Evolutionary conservation across 2,797 vertebrate species (phyloP).

Genomic region (Helicolenus hilgendorfi): DNA sequence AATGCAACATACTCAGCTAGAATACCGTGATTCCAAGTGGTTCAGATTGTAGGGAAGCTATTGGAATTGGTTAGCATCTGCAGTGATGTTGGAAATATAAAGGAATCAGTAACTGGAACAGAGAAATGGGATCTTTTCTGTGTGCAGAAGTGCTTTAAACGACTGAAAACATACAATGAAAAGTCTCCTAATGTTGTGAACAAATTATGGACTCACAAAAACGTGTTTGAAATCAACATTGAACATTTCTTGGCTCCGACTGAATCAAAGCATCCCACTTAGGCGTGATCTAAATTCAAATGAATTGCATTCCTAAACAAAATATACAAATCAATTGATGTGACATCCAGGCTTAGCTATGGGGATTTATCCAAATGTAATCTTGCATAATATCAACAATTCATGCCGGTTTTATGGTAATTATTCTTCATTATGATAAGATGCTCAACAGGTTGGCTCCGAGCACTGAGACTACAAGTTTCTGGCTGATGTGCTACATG

Average conservation of each 20-base stretch:
- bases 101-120: background rate
- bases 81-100: background rate
- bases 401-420: slow-evolving; percentile 51
- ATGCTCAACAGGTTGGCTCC: slow-evolving; percentile 69
- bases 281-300: slow-evolving; percentile 34
- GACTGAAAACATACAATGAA: background rate
- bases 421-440: slow-evolving; percentile 56
- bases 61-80: background rate
- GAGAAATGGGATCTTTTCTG: background rate
- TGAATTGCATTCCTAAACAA: slow-evolving; percentile 30
- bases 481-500: slow-evolving; percentile 69
- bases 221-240: background rate
- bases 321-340: slow-evolving; percentile 57
- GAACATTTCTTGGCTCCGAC: slow-evolving; percentile 2
- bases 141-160: slow-evolving; percentile 5
- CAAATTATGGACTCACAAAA: background rate
- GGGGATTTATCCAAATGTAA: slow-evolving; percentile 54
- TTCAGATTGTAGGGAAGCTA: background rate
- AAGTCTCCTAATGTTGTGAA: background rate
- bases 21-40: background rate
- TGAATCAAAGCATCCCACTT: slow-evolving; percentile 28
- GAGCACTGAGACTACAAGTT: slow-evolving; percentile 44
- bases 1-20: slow-evolving; percentile 9
- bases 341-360: slow-evolving; percentile 31
- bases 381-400: slow-evolving; percentile 55